Percentiles rank a stretch among this genome's conserved stretches.
Evolutionary conservation across 2,888 invertebrate genomes (phyloP).

Genomic region (Brenthis ino): DNA sequence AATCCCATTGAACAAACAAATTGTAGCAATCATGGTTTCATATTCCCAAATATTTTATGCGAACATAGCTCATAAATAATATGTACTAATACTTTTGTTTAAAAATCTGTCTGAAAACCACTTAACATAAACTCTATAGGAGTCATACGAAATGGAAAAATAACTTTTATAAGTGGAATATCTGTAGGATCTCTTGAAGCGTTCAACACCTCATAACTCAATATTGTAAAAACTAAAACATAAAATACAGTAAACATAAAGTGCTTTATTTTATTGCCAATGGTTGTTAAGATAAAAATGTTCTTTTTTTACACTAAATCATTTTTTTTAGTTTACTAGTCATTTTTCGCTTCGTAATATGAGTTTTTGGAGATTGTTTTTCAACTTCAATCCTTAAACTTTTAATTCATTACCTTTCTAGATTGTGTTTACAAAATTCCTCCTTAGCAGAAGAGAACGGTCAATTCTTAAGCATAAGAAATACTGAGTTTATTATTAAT

Average conservation of each 20-base stretch:
- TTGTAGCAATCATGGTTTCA: too few species aligned
- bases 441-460: too few species aligned
- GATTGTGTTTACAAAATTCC: too few species aligned
- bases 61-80: constrained; percentile 11
- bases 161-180: constrained; percentile 14
- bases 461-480: too few species aligned
- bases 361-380: too few species aligned
- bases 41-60: background rate
- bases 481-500: too few species aligned
- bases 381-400: too few species aligned
- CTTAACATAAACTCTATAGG: constrained; percentile 9
- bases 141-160: constrained; percentile 11
- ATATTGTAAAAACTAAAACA: background rate
- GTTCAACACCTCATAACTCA: constrained; percentile 25
- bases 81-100: constrained; percentile 2
- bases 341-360: too few species aligned
- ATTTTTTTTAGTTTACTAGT: too few species aligned
- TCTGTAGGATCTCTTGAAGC: constrained; percentile 4
- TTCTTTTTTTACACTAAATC: too few species aligned
- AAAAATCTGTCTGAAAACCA: background rate
- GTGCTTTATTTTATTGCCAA: background rate
- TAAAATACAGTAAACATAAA: background rate
- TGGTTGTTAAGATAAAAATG: constrained; percentile 8
- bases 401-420: too few species aligned
- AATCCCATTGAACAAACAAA: too few species aligned